Conservation (phyloP, 2,113 vertebrate genomes). For the Malurus cyaneus region DNA sequence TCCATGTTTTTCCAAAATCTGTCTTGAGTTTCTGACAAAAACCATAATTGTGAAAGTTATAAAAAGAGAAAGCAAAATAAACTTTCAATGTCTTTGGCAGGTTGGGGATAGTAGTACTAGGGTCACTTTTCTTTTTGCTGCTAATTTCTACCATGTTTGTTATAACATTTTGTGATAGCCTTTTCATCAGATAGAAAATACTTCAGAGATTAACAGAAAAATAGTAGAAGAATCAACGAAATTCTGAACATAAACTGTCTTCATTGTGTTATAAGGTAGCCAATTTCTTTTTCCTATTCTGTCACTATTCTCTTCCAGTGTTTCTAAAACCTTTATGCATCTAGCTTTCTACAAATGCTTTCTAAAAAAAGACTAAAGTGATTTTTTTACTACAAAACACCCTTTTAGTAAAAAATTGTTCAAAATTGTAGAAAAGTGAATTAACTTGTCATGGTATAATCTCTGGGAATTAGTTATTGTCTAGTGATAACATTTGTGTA, state of each 20-base stretch:
- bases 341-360: not conserved
- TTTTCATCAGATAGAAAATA: not conserved
- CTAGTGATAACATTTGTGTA: not conserved
- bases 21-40: not conserved
- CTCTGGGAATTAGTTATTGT: not conserved
- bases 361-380: not conserved
- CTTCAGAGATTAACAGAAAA: not conserved
- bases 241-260: not conserved
- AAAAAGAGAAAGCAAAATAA: not conserved
- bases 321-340: not conserved
- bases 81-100: not conserved
- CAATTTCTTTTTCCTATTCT: not conserved
- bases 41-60: not conserved
- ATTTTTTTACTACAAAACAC: not conserved
- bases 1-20: not conserved
- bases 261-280: not conserved
- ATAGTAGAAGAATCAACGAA: not conserved
- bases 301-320: not conserved
- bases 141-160: not conserved
- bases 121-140: fast-evolving
- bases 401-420: not conserved
- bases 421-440: not conserved
- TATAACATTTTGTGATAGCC: not conserved
- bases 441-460: not conserved
- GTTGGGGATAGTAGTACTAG: not conserved